phyloP scores from a whole-genome alignment of 37 sponge, comb jelly and placozoan genomes.

The Ianthella basta region DNA sequence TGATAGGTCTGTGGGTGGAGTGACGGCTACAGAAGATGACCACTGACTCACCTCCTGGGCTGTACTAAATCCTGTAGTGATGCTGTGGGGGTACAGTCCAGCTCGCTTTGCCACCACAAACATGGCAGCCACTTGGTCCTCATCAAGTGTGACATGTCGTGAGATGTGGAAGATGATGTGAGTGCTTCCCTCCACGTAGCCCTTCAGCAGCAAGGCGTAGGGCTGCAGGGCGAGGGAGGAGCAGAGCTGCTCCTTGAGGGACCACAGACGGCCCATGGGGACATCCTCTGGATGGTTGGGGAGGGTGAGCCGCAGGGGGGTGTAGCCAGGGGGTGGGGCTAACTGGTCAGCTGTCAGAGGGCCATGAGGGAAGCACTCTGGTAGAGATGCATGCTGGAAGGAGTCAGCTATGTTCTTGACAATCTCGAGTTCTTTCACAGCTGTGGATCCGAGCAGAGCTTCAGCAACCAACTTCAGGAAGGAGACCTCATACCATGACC shows the following conservation, averaged over 20 bases:
- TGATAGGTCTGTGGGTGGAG: too few species aligned
- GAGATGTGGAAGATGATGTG: background rate
- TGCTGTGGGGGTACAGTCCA: too few species aligned
- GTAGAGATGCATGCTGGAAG: too few species aligned
- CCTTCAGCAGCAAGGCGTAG: conserved; percentile 30
- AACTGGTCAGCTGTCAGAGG: conserved; percentile 4
- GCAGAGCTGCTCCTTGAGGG: conserved; percentile 3
- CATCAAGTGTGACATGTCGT: too few species aligned
- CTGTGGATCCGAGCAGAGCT: background rate
- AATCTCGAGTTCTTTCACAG: too few species aligned
- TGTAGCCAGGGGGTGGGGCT: conserved; percentile 22
- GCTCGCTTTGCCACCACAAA: too few species aligned
- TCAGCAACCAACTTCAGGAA: background rate
- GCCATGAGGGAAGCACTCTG: background rate
- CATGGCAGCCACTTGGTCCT: too few species aligned
- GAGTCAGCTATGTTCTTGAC: too few species aligned
- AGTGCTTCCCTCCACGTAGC: conserved; percentile 21
- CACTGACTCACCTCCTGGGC: too few species aligned
- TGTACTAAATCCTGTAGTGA: too few species aligned
- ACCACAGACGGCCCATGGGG: conserved; percentile 1
- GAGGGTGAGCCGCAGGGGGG: background rate
- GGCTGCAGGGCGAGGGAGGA: conserved; percentile 7
- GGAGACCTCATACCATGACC: conserved; percentile 7
- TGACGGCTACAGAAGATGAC: too few species aligned
- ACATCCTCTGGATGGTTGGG: background rate